Base-by-base conservation (phyloP, 1,140 invertebrate species). In the Megalonaias nervosa region DNA sequence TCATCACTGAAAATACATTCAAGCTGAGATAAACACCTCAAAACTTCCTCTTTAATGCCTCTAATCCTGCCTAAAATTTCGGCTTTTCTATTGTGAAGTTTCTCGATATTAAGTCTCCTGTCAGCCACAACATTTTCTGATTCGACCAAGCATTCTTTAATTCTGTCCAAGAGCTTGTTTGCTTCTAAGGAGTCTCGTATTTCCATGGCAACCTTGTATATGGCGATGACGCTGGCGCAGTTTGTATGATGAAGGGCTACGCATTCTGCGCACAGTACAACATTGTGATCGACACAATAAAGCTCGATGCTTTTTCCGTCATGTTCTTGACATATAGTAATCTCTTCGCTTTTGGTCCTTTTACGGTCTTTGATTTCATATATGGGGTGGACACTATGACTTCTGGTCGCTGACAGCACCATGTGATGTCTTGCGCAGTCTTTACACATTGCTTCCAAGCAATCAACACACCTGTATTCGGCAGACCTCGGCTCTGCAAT, bases 251-350 rank as follows among this genome's bases (percentile, higher is more conserved):
- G 26, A 38, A n/a, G 17, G 1, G 13, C 14, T 13, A 67, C 57
- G 38, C 76, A 78, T 26, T 73, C 71, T 9, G 65, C 57, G n/a
- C 76, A 78, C 13, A 67, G 71, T 17, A 78, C 70, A 55, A 73
- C 68, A 26, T 78, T 78, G 48, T 78, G 76, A 55, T 78, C 76
- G 12, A 78, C 76, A 55, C 76, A 78, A 23, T 78, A 78, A 31
- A 48, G 61, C 17, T 78, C 71, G 1, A 78, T 19, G n/a, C 59
- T 19, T 59, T 74, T 48, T n/a, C 71, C 71, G 9, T 21, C 23
- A 78, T 78, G 76, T 21, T 57, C 58, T 19, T 72, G 76, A 67
- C 76, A 78, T 21, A 60, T 26, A n/a, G 48, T 59, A 17, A 78
- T 66, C 61, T 78, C 76, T 58, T 73, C 76, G 38, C 74, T 70